Evolutionary conservation across 2,888 invertebrate genomes (phyloP).

Genomic region (Apamea epomidion): DNA sequence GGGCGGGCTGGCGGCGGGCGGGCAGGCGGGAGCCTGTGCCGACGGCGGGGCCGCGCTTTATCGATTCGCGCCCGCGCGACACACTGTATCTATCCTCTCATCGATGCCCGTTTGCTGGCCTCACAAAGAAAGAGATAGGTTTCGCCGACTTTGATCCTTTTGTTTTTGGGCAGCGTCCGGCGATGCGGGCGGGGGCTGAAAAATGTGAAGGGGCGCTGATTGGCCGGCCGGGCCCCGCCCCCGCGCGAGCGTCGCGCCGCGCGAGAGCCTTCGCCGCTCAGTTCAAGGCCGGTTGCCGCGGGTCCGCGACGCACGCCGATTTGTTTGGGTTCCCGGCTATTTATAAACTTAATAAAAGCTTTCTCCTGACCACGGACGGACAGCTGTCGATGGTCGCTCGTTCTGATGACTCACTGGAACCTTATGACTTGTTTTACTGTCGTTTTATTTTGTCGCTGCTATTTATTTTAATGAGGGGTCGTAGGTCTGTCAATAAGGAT

Average conservation of each 20-base stretch:
- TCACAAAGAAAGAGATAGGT: conserved; percentile 91
- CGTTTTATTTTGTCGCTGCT: conserved; percentile 17
- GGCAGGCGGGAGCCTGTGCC: conserved; percentile 71
- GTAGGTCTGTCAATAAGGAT: conserved; percentile 33
- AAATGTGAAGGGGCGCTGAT: conserved; percentile 90
- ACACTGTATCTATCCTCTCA: conserved; percentile 90
- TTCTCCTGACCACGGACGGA: conserved; percentile 51
- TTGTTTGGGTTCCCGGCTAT: conserved; percentile 83
- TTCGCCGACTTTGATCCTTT: conserved; percentile 91
- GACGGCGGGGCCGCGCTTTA: conserved; percentile 78
- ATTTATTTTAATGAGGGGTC: conserved; percentile 37
- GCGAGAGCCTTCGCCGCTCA: conserved; percentile 78
- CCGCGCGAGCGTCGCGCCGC: conserved; percentile 79
- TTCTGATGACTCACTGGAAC: conserved; percentile 25
- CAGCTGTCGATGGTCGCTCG: conserved; percentile 35
- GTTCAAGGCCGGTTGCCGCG: conserved; percentile 89
- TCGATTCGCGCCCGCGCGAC: conserved; percentile 90
- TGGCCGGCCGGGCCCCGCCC: conserved; percentile 86
- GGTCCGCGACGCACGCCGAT: conserved; percentile 74
- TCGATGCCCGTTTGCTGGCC: conserved; percentile 89
- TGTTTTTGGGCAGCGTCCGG: conserved; percentile 91
- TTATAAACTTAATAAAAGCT: conserved; percentile 70
- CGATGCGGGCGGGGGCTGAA: conserved; percentile 90
- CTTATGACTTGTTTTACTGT: conserved; percentile 40
- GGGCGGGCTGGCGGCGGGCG: conserved; percentile 76